A percentile compares a stretch with the other conserved stretches of the same genome.
phyloP scores from a whole-genome alignment of 2,888 invertebrate species.

The Polydrusus cervinus region DNA sequence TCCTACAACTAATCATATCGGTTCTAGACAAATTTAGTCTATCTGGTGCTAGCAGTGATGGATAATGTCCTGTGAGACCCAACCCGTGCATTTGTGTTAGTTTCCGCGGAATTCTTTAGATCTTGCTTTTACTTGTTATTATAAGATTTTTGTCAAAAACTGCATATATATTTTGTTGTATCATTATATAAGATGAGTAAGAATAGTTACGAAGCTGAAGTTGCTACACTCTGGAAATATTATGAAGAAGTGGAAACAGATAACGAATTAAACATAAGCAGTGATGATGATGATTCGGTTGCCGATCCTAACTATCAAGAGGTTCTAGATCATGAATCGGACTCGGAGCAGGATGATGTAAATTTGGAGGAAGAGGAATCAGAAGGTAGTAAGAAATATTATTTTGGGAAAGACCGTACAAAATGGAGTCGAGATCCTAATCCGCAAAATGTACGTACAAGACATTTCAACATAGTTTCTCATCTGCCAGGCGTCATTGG shows the following conservation, averaged over 20 bases:
- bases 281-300: conserved; percentile 19
- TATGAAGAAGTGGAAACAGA: conserved; percentile 3
- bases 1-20: neutral
- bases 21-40: neutral
- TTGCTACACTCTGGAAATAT: conserved; percentile 1
- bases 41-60: no score
- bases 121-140: neutral
- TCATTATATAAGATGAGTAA: neutral
- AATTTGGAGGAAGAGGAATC: neutral
- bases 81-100: conserved; percentile 9
- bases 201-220: neutral
- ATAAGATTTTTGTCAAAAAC: neutral
- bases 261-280: neutral
- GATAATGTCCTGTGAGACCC: no score
- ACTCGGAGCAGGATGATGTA: conserved; percentile 11
- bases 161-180: neutral
- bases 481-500: conserved; percentile 4
- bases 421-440: neutral
- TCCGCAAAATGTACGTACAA: conserved; percentile 2
- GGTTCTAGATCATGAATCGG: neutral
- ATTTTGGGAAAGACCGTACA: neutral
- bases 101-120: neutral
- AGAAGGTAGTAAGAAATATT: neutral
- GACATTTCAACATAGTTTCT: neutral
- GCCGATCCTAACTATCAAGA: conserved; percentile 6